Evolutionary conservation across 2,113 vertebrate species (phyloP), one percentile per base, ranked within the genome.

Genomic region (Heloderma charlesbogerti): DNA sequence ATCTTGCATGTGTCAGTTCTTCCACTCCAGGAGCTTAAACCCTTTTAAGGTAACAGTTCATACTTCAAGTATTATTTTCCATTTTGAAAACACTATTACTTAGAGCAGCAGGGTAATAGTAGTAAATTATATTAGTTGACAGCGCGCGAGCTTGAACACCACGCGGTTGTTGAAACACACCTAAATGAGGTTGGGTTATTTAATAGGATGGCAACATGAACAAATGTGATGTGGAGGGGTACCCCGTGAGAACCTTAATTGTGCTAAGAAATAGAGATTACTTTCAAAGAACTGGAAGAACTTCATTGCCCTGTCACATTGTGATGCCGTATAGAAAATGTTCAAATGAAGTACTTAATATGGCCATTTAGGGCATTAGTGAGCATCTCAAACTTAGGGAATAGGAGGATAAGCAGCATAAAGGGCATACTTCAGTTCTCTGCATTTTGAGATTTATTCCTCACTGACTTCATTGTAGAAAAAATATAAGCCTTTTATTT

Each of bases 1-100:
- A 92, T 94, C 66, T 91, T 67, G 10, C 91, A 7, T 89, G 3
- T n/a, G 89, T 92, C 37, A 22, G 79, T 94, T 95, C 87, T 90
- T 96, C 84, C 63, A 12, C 75, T 51, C 83, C 82, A 93, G 45
- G 63, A 90, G 72, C 84, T 95, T 87, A 81, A 90, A 69, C 86
- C 84, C 63, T 86, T 90, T 90, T 90, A 86, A 90, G 75, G 89
- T 90, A 90, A 69, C 83, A 71, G 66, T 40, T 71, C 84, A 71
- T 83, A 74, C 67, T 83, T 89, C 45, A 60, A 71, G 57, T 80
- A 57, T 57, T 71, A 57, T 54, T 57, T 67, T 86, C n/a, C 37
- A 16, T 57, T 80, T 86, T 69, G 63, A 71, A 86, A 90, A 71
- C 6, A 40, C 5, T 54, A 54, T 86, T 71, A 71, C 84, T 86